Evolutionary conservation across 2,113 vertebrate genomes (phyloP).

Genomic region (Toxostoma redivivum): DNA sequence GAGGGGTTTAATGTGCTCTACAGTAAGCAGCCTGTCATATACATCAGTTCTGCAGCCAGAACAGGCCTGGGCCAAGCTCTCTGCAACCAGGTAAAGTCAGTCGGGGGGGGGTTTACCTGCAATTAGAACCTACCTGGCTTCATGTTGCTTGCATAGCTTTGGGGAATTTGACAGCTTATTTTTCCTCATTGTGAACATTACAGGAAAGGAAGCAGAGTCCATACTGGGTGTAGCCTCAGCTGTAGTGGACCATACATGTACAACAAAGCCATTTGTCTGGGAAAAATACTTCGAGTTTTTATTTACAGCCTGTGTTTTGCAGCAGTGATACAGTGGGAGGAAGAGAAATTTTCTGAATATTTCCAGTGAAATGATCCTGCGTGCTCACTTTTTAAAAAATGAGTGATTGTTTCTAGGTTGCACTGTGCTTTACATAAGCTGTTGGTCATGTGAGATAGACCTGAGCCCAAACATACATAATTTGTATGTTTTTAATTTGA

Average conservation of each 20-base stretch:
- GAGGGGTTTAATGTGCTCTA: constrained; percentile 86
- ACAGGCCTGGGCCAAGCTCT: constrained; percentile 90
- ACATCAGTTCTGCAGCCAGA: constrained; percentile 89
- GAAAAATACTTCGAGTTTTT: not conserved
- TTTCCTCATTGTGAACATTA: not conserved
- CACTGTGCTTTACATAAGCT: not conserved
- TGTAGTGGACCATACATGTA: not conserved
- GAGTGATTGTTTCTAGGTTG: not conserved
- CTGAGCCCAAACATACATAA: not conserved
- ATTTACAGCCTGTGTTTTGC: not conserved
- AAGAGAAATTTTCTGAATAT: not conserved
- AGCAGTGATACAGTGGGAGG: not conserved
- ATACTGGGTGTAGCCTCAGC: not conserved
- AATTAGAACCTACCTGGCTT: not conserved
- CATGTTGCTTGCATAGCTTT: not conserved
- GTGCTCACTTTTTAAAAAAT: not conserved
- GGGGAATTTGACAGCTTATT: not conserved
- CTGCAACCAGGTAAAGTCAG: constrained; percentile 86
- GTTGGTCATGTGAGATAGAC: not conserved
- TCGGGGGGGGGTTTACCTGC: not conserved
- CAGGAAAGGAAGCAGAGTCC: not conserved
- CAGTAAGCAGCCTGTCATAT: constrained; percentile 86
- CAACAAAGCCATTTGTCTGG: not conserved
- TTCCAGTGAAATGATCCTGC: not conserved
- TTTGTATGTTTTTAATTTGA: not conserved